Base-by-base conservation (phyloP, 2,113 vertebrate species). In the Madoqua kirkii region DNA sequence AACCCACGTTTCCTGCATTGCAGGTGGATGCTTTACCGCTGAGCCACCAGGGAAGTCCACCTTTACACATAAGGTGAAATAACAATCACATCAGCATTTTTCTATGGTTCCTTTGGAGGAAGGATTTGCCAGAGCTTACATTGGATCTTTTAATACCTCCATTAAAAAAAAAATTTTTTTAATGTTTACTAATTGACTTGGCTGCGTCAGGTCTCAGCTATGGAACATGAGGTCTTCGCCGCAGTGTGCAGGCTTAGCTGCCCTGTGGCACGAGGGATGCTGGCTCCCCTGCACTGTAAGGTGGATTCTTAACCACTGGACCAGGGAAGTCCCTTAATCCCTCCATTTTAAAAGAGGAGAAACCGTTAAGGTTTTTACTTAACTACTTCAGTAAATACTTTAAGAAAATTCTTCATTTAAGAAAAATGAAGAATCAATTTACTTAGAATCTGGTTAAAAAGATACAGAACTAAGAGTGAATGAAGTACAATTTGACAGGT, bases 381-480 rank as follows among this genome's bases (percentile, higher is more conserved):
- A 23, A 40, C n/a, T 71, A 71, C 67, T 40, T 71, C 67, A 71
- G 2, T 11, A 71, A 40, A 71, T 40, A 40, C 19, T 71, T 71
- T 23, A 23, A 12, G 19, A 71, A 71, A 40, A 71, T 40, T 27
- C 76, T 67, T 48, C 25, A 50, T 19, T 83, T 43, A 71, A 76
- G 88, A 81, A 91, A 97, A 93, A 94, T 54, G 78, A 85, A 89
- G 36, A n/a, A 96, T 36, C 52, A 84, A 92, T 55, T 86, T 93
- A 82, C 29, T 79, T 50, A 91, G 67, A 71, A 71, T 74, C 48
- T 92, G 2, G 50, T 43, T 74, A 74, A 93, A 88, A 95, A 48
- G 43, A 67, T 50, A 11, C 33, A 64, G 21, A 89, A 50, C 3
- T 83, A 94, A 92, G 45, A 89, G 8, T 36, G 31, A 81, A 85